Percentiles rank a stretch among this genome's conserved stretches.
These are phyloP conservation scores for Capitulum mitella DNA, from an alignment of 2,888 invertebrate species.

Conservation along the genomic window DNA sequence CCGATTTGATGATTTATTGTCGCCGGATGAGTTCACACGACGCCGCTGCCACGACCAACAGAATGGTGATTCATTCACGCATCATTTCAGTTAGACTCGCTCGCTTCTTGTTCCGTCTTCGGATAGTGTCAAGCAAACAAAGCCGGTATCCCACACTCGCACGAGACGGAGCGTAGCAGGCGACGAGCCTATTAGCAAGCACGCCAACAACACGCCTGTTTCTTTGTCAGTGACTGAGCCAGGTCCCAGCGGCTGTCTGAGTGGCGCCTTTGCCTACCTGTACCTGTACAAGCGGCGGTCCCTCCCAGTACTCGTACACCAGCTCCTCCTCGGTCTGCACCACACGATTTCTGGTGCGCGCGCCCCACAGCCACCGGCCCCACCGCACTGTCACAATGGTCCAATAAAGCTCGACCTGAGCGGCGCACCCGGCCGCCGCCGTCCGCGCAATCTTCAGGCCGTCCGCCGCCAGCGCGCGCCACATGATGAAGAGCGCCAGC, in stretches of 20 bases:
- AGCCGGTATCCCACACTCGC: too few relatives aligned
- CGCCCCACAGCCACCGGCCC: neutral
- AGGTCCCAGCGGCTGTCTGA: too few relatives aligned
- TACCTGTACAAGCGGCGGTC: constrained; percentile 5
- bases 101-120: neutral
- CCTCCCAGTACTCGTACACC: constrained; percentile 17
- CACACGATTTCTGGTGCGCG: neutral
- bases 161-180: too few relatives aligned
- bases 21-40: neutral
- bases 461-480: neutral
- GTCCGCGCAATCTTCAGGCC: neutral
- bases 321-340: constrained; percentile 1
- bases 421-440: neutral
- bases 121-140: neutral
- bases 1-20: neutral
- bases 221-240: too few relatives aligned
- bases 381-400: too few relatives aligned
- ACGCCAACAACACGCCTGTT: too few relatives aligned
- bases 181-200: too few relatives aligned
- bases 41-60: neutral
- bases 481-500: too few relatives aligned
- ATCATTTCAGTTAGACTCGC: neutral
- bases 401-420: too few relatives aligned
- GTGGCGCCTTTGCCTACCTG: neutral
- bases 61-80: neutral